A percentile compares a stretch with the other conserved stretches of the same genome.
Conservation (phyloP, 2,797 vertebrate species). For the Momotus momota region DNA sequence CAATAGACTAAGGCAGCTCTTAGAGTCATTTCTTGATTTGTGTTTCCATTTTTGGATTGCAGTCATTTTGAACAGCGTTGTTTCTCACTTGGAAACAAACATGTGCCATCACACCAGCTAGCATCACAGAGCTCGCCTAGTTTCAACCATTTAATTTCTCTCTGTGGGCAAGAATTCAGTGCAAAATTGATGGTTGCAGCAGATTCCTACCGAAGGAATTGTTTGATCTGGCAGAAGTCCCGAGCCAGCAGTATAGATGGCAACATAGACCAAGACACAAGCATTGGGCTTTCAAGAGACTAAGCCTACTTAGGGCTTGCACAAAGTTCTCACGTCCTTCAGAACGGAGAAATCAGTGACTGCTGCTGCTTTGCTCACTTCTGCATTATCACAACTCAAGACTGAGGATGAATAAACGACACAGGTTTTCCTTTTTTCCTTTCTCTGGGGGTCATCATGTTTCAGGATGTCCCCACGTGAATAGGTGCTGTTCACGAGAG, state of each 20-base stretch:
- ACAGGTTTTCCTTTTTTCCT: neutral
- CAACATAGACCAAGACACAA: neutral
- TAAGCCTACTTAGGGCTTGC: neutral
- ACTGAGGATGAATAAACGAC: neutral
- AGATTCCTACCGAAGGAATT: conserved; percentile 14
- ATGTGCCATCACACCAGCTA: neutral
- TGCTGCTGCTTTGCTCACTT: neutral
- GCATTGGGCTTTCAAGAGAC: neutral
- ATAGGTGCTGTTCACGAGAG: neutral
- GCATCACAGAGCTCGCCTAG: neutral
- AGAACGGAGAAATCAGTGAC: accelerated
- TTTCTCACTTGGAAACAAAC: neutral
- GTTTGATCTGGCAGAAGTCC: conserved; percentile 58
- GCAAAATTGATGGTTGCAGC: neutral
- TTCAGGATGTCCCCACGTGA: accelerated
- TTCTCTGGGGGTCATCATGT: neutral
- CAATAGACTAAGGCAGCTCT: neutral
- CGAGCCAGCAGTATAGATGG: neutral
- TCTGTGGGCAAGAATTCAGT: neutral
- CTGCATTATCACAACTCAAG: neutral
- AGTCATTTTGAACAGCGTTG: neutral
- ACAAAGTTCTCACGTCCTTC: neutral
- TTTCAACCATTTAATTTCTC: neutral
- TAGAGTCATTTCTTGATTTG: neutral
- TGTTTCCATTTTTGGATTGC: neutral